phyloP scores from a whole-genome alignment of 2,797 vertebrate genomes.

The Takifugu ocellatus region DNA sequence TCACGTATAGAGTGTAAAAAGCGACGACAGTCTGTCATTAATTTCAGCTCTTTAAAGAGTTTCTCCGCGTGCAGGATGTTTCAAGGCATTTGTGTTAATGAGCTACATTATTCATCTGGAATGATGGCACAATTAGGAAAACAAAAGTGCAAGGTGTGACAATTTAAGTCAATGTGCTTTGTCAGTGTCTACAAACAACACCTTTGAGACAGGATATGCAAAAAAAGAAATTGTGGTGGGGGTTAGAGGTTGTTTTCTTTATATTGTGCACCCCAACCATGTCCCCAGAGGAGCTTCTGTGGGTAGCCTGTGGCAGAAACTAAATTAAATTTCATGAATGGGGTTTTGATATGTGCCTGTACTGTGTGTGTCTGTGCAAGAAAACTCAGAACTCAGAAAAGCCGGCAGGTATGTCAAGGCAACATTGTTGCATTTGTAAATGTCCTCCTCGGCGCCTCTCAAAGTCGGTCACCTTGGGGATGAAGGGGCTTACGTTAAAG shows the following conservation, averaged over 20 bases:
- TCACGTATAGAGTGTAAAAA: not conserved
- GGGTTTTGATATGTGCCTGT: conserved; percentile 43
- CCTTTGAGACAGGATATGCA: conserved; percentile 72
- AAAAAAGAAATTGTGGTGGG: conserved; percentile 53
- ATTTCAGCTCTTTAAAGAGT: conserved; percentile 79
- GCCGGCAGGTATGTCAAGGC: conserved; percentile 34
- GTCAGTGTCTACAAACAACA: conserved; percentile 82
- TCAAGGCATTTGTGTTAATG: conserved; percentile 81
- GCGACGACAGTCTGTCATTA: conserved; percentile 68
- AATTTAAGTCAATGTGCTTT: conserved; percentile 83
- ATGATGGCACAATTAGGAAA: conserved; percentile 84
- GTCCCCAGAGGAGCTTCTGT: conserved; percentile 40
- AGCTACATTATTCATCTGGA: conserved; percentile 81
- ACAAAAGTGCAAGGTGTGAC: conserved; percentile 86
- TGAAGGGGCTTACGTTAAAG: conserved; percentile 52
- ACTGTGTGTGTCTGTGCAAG: conserved; percentile 14
- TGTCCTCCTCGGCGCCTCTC: conserved; percentile 23
- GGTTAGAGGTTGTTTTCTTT: conserved; percentile 60
- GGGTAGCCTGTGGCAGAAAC: conserved; percentile 51
- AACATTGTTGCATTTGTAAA: conserved; percentile 43
- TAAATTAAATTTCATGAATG: conserved; percentile 66
- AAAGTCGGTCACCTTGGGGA: conserved; percentile 53
- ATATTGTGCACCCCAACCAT: conserved; percentile 39
- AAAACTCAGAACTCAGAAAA: conserved; percentile 27
- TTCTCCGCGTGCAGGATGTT: conserved; percentile 76